Conservation (phyloP, 1,140 invertebrate genomes). For the Trissolcus basalis region DNA sequence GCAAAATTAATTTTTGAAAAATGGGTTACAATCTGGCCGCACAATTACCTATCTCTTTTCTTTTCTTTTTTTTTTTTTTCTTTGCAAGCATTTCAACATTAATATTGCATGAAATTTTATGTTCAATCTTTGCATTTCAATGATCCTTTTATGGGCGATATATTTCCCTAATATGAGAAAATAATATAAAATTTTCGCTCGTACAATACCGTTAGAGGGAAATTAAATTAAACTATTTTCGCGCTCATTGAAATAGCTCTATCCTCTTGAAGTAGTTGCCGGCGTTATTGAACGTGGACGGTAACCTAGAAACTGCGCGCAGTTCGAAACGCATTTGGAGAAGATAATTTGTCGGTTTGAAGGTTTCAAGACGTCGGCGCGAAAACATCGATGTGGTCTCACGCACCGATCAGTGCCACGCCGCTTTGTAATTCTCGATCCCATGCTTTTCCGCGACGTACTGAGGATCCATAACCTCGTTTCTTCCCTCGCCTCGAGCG, state of each 20-base stretch:
- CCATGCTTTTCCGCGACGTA: conserved; percentile 60
- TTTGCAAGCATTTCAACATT: too few species aligned
- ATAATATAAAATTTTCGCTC: too few species aligned
- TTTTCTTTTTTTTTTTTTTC: too few species aligned
- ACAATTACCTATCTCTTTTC: too few species aligned
- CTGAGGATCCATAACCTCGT: conserved; percentile 62
- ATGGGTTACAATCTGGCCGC: too few species aligned
- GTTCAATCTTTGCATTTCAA: too few species aligned
- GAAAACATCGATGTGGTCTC: conserved; percentile 44
- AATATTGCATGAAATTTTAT: too few species aligned
- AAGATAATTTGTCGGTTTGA: conserved; percentile 25
- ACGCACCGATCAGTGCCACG: conserved; percentile 48
- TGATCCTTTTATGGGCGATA: too few species aligned
- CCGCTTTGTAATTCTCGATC: conserved; percentile 59
- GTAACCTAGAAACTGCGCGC: conserved; percentile 26
- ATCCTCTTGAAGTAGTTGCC: too few species aligned
- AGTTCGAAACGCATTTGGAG: conserved; percentile 8
- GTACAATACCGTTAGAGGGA: too few species aligned
- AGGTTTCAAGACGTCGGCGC: conserved; percentile 11
- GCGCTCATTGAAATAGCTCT: background rate
- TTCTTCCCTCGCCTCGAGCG: conserved; percentile 60
- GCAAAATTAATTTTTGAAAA: too few species aligned
- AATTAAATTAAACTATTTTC: background rate
- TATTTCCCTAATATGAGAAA: too few species aligned
- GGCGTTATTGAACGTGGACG: background rate